Percentiles rank a stretch among this genome's conserved stretches.
Conservation (phyloP, 1,140 invertebrate species). For the Sinella curviseta region DNA sequence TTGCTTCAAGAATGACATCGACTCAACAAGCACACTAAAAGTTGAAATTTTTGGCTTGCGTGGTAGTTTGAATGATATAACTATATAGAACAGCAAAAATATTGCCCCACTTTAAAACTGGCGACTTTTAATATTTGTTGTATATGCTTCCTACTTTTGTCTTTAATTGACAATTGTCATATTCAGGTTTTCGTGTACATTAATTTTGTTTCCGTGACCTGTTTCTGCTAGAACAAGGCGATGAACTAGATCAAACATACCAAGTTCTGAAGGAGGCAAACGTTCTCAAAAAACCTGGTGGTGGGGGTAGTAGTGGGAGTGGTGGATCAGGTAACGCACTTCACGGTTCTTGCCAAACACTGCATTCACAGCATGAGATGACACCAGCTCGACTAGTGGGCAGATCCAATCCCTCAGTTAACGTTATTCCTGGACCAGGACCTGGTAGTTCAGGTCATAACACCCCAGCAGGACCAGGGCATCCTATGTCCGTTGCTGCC, state of each 20-base stretch:
- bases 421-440: conserved; percentile 41
- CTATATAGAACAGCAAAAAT: too few relatives aligned
- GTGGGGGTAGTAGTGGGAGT: conserved; percentile 45
- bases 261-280: conserved; percentile 89
- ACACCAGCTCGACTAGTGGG: conserved; percentile 26
- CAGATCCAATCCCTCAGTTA: conserved; percentile 48
- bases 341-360: conserved; percentile 45
- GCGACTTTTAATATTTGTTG: too few relatives aligned
- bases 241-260: conserved; percentile 84
- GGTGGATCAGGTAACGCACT: conserved; percentile 45
- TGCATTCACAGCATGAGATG: conserved; percentile 46
- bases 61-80: too few relatives aligned
- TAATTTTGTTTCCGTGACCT: too few relatives aligned
- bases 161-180: too few relatives aligned
- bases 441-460: conserved; percentile 31
- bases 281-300: conserved; percentile 68
- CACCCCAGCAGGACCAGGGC: conserved; percentile 26
- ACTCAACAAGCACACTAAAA: too few relatives aligned
- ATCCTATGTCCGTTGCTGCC: conserved; percentile 25
- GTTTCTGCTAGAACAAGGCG: conserved; percentile 30
- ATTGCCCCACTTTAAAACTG: too few relatives aligned
- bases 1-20: too few relatives aligned
- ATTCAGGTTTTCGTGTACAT: too few relatives aligned
- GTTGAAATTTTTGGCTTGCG: too few relatives aligned
- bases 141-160: too few relatives aligned